phyloP scores from a whole-genome alignment of 2,888 invertebrate species.

The Hylaea fasciaria region DNA sequence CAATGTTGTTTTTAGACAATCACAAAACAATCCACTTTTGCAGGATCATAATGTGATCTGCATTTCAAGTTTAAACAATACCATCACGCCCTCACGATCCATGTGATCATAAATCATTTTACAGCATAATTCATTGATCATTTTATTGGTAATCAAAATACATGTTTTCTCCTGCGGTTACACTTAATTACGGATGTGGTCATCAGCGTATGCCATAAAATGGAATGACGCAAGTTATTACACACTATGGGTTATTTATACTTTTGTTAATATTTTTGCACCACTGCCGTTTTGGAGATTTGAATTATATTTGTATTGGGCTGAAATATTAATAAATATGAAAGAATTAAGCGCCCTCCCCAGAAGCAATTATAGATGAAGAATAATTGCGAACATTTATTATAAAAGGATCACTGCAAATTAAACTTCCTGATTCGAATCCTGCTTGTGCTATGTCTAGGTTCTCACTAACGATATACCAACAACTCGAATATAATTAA shows the following conservation, averaged over 20 bases:
- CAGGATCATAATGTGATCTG: neutral
- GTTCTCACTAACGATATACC: too few species aligned
- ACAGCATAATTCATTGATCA: constrained; percentile 34
- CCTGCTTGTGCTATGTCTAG: too few species aligned
- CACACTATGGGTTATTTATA: constrained; percentile 1
- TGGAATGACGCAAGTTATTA: constrained; percentile 39
- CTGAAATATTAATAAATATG: too few species aligned
- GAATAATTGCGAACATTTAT: too few species aligned
- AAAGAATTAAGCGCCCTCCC: too few species aligned
- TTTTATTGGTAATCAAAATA: constrained; percentile 40
- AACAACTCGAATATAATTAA: too few species aligned
- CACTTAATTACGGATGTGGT: constrained; percentile 60
- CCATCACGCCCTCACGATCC: constrained; percentile 8
- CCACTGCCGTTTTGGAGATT: too few species aligned
- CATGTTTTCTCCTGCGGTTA: constrained; percentile 40
- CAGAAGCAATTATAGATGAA: too few species aligned
- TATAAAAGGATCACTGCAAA: too few species aligned
- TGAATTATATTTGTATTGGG: too few species aligned
- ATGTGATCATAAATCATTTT: constrained; percentile 32
- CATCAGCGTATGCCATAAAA: constrained; percentile 46
- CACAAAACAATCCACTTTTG: neutral
- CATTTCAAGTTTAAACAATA: constrained; percentile 2
- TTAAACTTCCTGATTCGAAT: too few species aligned
- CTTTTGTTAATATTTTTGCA: neutral
- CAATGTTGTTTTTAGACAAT: neutral